Base-by-base conservation (phyloP, 2,113 vertebrate genomes). In the Oreochromis niloticus region DNA sequence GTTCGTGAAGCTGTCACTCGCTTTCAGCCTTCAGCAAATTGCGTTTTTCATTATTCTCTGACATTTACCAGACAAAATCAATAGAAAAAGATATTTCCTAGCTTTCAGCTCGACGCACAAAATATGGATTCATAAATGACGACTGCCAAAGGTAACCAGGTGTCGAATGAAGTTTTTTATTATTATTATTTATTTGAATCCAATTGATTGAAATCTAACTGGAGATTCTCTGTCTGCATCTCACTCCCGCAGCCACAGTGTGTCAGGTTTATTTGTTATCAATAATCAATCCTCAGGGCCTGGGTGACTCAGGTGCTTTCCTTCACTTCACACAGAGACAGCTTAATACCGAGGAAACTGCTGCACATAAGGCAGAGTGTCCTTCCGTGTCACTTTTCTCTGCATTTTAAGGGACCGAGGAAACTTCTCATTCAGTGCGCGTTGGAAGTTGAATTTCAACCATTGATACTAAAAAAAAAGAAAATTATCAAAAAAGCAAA, bases 271-370 rank as follows among this genome's bases (percentile, higher is more conserved):
- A 85, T 89, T 90, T 73, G 57, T 73, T 88, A 7, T 79, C 22
- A 4, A 86, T 81, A 85, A 92, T 94, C 87, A 16, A 85, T 91
- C 14, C 9, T 86, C 84, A 85, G 34, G 6, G 88, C 78, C 52
- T 6, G 54, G 9, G 79, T 43, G 73, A 30, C 71, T 86, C 59
- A 14, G 86, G 46, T 78, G 66, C n/a, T 68, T 86, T 73, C 63
- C 82, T 32, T 79, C 43, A 27, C 85, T 75, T 78, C 79, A 63
- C 11, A 3, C 79, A 12, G 82, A 59, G 84, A 66, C 71, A 4
- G n/a, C 13, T 4, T 81, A 88, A 86, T 68, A 66, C 85, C 32
- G n/a, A 34, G 79, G 61, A 86, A 39, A 46, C n/a, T 9, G 66
- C 46, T 56, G 34, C 41, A 13, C 56, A 13, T 66, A 52, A 82